phyloP scores from a whole-genome alignment of 2,113 vertebrate species.

The Colius striatus region DNA sequence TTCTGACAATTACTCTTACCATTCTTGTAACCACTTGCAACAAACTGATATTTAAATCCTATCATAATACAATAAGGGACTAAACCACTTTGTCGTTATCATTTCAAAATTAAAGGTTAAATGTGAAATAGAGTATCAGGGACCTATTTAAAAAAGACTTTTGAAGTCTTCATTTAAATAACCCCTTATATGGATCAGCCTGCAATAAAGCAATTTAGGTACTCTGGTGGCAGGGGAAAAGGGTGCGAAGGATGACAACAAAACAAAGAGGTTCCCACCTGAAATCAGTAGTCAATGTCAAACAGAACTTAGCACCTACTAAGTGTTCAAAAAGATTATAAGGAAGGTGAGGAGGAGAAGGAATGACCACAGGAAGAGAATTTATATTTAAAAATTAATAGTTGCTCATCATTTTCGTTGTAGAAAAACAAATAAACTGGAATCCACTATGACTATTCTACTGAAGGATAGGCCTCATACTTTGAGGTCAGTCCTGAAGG shows the following conservation, averaged over 20 bases:
- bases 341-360: background rate
- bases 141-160: background rate
- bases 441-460: background rate
- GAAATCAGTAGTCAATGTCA: background rate
- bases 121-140: background rate
- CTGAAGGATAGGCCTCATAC: background rate
- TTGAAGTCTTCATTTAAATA: background rate
- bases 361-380: background rate
- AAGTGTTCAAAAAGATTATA: background rate
- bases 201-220: background rate
- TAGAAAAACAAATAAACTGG: background rate
- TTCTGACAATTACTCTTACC: background rate
- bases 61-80: background rate
- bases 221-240: no score
- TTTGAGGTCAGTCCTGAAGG: background rate
- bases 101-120: background rate
- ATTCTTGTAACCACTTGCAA: background rate
- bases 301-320: background rate
- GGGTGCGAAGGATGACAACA: accelerated
- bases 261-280: background rate
- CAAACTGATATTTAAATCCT: background rate
- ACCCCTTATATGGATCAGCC: background rate
- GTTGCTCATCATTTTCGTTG: background rate
- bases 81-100: background rate
- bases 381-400: background rate